Evolutionary conservation across 2,113 vertebrate genomes (phyloP).

Genomic region (Gopherus flavomarginatus): DNA sequence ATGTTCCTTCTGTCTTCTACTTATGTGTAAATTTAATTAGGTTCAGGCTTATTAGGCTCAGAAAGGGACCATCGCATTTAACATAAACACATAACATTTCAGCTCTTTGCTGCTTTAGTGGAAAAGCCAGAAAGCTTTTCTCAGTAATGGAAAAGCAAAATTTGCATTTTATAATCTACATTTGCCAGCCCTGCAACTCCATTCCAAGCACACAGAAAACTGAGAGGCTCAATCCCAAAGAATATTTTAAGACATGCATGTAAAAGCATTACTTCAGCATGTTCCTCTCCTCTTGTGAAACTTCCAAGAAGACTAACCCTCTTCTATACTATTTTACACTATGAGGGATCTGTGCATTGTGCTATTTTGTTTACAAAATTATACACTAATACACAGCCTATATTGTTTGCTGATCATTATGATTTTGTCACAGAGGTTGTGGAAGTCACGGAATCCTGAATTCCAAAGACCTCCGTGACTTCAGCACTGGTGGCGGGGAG

Average conservation of each 20-base stretch:
- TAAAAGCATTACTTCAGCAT: not conserved
- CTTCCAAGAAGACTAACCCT: not conserved
- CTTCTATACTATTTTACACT: not conserved
- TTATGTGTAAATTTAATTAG: conserved; percentile 46
- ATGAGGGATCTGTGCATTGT: not conserved
- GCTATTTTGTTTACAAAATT: not conserved
- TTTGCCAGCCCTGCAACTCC: conserved; percentile 22
- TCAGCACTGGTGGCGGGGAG: too few relatives aligned
- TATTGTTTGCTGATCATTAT: not conserved
- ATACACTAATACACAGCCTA: not conserved
- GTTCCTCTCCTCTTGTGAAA: not conserved
- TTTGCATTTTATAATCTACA: conserved; percentile 44
- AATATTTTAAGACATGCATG: conserved; percentile 36
- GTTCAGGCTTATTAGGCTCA: conserved; percentile 36
- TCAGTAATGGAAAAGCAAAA: not conserved
- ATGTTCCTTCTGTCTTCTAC: not conserved
- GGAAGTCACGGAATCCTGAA: too few relatives aligned
- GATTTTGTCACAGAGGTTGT: too few relatives aligned
- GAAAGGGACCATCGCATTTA: conserved; percentile 56
- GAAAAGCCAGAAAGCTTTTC: conserved; percentile 20
- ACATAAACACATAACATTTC: conserved; percentile 33
- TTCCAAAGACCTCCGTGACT: too few relatives aligned
- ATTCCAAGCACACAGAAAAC: conserved; percentile 31
- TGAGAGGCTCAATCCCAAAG: conserved; percentile 20
- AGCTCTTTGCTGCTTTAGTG: conserved; percentile 6